Base-by-base conservation (phyloP, 2,888 invertebrate genomes). In the Cordylochernes scorpioides region DNA sequence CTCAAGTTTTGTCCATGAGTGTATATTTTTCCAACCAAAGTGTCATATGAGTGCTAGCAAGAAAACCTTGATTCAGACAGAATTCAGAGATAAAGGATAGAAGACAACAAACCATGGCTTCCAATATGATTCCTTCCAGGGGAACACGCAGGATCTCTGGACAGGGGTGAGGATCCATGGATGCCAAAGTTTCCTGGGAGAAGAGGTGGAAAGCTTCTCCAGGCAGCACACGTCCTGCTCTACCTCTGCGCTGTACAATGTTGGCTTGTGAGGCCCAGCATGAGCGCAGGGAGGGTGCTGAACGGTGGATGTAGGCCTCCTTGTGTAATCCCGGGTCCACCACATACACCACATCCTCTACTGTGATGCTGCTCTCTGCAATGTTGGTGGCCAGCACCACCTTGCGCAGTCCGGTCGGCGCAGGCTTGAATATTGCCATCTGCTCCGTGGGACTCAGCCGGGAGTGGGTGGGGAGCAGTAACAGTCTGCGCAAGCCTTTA, bases 291-390 rank as follows among this genome's bases (percentile, higher is more conserved):
- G 73, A 73, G 39, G 68, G 57, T 4, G 75, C 54, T 49, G 82
- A 74, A 4, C 61, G 61, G 30, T 65, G 61, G 0, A 68, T 58
- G 49, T 78, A 69, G 7, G 34, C 36, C 13, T 29, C 59, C 52
- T 88, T 88, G 15, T 71, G 71, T 50, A 65, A 71, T 0, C 78
- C 88, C 41, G 68, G 64, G 50, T 91, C 77, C 17, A 91, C 63
- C 1, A 91, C 88, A 54, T 68, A 82, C 0, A 84, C 75, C 4
- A 91, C 68, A 54, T 91, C 88, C 46, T 88, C 80, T 39, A 91
- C 78, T 3, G 91, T 91, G 35, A 91, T 78, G 13, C 84, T 84
- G 0, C 86, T 86, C 56, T 91, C 91, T 0, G 88, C 86, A 38
- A 91, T 80, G 42, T 74, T 77, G 0, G 88, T 91, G 0, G 88